phyloP scores from a whole-genome alignment of 2,888 invertebrate genomes.

The Coelogynopora nodosa region DNA sequence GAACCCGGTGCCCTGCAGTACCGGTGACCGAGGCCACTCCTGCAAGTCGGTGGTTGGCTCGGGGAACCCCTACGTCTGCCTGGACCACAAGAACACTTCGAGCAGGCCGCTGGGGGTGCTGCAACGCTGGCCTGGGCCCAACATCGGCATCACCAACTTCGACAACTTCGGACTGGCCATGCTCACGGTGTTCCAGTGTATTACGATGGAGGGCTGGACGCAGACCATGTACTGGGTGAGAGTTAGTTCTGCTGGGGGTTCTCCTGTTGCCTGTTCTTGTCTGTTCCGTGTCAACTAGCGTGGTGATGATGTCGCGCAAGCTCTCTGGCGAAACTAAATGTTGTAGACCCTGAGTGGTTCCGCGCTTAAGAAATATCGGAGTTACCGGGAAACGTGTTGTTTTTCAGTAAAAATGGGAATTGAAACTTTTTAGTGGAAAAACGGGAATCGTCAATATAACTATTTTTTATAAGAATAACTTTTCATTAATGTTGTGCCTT shows the following conservation, averaged over 20 bases:
- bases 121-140: conserved; percentile 59
- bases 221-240: conserved; percentile 75
- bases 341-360: no score
- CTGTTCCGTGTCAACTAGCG: no score
- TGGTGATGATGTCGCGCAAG: no score
- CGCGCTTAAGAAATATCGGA: no score
- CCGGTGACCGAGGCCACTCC: neutral
- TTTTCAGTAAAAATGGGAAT: no score
- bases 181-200: conserved; percentile 95
- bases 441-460: no score
- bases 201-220: conserved; percentile 97
- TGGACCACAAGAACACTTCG: conserved; percentile 58
- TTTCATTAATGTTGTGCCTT: no score
- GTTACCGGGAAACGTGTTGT: no score
- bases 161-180: conserved; percentile 97
- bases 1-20: conserved; percentile 39
- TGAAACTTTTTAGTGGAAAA: no score
- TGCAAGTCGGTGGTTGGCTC: neutral
- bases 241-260: neutral
- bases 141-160: conserved; percentile 87
- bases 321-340: no score
- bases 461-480: no score
- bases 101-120: neutral
- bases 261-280: no score
- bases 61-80: conserved; percentile 12